Conservation (phyloP, 2,797 vertebrate species). For the Crenuchus spilurus region DNA sequence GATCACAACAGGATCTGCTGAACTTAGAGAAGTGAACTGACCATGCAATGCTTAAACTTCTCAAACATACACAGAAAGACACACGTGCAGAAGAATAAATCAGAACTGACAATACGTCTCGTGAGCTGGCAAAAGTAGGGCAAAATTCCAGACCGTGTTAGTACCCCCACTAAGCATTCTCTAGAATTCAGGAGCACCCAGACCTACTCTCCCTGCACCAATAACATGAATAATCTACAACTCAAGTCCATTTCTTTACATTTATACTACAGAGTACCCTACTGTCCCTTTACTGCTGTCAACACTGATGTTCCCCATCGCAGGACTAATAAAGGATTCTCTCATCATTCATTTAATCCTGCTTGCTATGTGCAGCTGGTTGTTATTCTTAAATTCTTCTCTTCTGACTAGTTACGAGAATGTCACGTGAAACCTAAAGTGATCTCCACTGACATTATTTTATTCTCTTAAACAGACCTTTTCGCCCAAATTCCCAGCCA, state of each 20-base stretch:
- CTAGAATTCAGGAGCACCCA: neutral
- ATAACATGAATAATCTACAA: neutral
- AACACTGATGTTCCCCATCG: neutral
- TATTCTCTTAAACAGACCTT: neutral
- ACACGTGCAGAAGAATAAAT: neutral
- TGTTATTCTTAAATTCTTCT: neutral
- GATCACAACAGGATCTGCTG: neutral
- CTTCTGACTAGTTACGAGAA: neutral
- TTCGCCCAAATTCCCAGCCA: neutral
- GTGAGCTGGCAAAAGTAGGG: constrained; percentile 12
- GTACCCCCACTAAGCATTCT: neutral
- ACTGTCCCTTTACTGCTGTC: neutral
- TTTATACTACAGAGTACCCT: too few relatives aligned
- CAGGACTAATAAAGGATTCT: too few relatives aligned
- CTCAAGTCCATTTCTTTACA: too few relatives aligned
- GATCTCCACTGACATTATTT: neutral
- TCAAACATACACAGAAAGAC: neutral
- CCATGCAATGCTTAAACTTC: neutral
- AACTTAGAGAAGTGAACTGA: neutral
- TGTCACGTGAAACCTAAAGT: neutral
- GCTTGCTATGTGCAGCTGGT: neutral
- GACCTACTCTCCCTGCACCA: neutral
- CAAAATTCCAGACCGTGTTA: constrained; percentile 36
- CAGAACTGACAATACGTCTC: constrained; percentile 6
- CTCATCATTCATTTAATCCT: neutral